These are phyloP conservation scores for Icerya purchasi DNA, from an alignment of 2,888 invertebrate genomes.

Conservation along the genomic window DNA sequence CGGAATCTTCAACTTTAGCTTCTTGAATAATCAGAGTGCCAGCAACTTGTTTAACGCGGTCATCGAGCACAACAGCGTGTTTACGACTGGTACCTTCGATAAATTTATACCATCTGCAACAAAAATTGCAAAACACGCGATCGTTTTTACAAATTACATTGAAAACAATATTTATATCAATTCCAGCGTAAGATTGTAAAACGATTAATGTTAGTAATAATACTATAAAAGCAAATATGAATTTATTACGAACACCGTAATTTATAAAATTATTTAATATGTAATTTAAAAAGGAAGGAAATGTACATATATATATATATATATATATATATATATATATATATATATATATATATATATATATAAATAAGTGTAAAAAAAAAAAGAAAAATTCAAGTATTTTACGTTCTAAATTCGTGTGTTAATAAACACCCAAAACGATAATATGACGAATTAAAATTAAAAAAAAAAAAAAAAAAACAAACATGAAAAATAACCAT, in stretches of 20 bases:
- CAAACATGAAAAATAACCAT: neutral
- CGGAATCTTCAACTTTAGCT: constrained; percentile 77
- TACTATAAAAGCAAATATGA: too few relatives aligned
- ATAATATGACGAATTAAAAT: too few relatives aligned
- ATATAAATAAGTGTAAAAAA: too few relatives aligned
- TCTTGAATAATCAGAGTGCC: constrained; percentile 82
- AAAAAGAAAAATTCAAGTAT: too few relatives aligned
- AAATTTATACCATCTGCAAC: constrained; percentile 79
- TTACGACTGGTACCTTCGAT: constrained; percentile 67
- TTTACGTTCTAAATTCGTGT: too few relatives aligned
- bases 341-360: neutral
- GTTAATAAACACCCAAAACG: too few relatives aligned
- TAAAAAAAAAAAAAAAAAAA: neutral
- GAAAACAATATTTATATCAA: too few relatives aligned
- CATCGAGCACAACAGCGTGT: constrained; percentile 71
- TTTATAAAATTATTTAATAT: neutral
- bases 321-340: neutral
- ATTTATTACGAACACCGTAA: too few relatives aligned
- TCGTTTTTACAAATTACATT: too few relatives aligned
- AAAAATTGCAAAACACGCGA: neutral
- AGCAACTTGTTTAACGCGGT: constrained; percentile 76
- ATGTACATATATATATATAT: neutral
- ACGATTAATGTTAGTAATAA: too few relatives aligned
- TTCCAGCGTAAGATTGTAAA: too few relatives aligned
- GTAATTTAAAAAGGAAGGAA: neutral